Base-by-base conservation (phyloP, 1,140 invertebrate species). In the Zaprionus kolodkinae region DNA sequence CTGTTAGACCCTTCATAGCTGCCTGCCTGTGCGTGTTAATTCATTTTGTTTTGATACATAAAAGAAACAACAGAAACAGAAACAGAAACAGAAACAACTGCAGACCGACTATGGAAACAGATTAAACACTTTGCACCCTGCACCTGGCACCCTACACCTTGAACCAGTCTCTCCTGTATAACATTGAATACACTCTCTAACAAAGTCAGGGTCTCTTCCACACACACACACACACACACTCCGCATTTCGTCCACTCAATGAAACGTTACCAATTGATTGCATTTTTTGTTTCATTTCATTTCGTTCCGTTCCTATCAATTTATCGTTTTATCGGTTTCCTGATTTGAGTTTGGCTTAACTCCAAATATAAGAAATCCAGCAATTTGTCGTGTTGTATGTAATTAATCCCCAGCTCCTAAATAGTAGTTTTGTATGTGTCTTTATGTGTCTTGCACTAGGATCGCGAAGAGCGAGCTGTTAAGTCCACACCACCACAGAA, bases 381-480 rank as follows among this genome's bases (percentile, higher is more conserved):
- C 71, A 67, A 74, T 69, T 57, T 59, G 78, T 88, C 73, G 78
- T 88, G 85, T 90, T 87, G 82, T 91, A 63, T 91, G 88, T 91
- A 79, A 82, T 89, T 70, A 76, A 84, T 77, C 89, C 89, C 89
- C 84, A 82, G 79, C 89, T 91, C 89, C 89, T 91, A 91, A 91
- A 88, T 67, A 91, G 89, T 91, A 91, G 89, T 91, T 82, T 91
- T 91, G 86, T 90, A 91, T 91, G 84, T 91, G 89, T 91, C 83
- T 91, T 89, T 90, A 90, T 92, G 81, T 92, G 82, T 86, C 76
- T 92, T 90, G 80, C 85, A 90, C 78, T 91, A 93, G 94, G 94
- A 94, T 91, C 94, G 94, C 71, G 94, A 95, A 93, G 93, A 95
- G 93, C 92, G 93, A 64, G 94, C 91, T 75, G 93, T 94, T 85